Base-by-base conservation (phyloP, 1,140 invertebrate genomes). In the Drosophila neocordata region DNA sequence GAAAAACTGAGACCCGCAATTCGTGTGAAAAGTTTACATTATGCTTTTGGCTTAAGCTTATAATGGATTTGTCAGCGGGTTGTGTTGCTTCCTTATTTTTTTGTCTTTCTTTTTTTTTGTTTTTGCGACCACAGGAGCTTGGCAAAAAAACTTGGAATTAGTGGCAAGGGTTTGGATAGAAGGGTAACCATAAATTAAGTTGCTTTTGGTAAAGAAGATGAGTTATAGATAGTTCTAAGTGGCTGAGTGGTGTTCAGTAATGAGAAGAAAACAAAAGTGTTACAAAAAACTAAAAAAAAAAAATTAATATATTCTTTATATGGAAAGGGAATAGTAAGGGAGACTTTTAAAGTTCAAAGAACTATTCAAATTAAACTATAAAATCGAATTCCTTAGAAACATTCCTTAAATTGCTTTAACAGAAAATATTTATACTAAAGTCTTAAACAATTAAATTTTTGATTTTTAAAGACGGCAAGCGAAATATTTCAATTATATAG, bases 21-120 rank as follows among this genome's bases (percentile, higher is more conserved):
- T 85, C 82, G 82, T 87, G 82, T 78, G 82, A 85, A 85, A 85
- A 85, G 83, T 85, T 85, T 82, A 72, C 82, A 75, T 61, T 78
- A 73, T 78, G 82, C 82, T 85, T 73, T 80, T 70, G 83, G 82
- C 74, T 82, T 88, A 87, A 85, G 82, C 82, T 82, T 64, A 85
- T 85, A 85, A 85, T 85, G 82, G 82, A 85, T 85, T 85, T 85
- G 82, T 85, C 76, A 77, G 67, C 65, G 77, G 67, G 22, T 24
- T n/a, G n/a, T n/a, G n/a, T n/a, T n/a, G n/a, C n/a, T n/a, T n/a
- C n/a, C n/a, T n/a, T 80, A 73, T 75, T 74, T 69, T 52, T 35
- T 51, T 73, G 44, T 6, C 35, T 58, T 78, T 70, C 63, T 65
- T 64, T 51, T 62, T 63, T 48, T 35, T 52, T 35, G 24, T 13